These are phyloP conservation scores for Scylla paramamosain DNA, from an alignment of 1,140 invertebrate genomes.

Conservation along the genomic window DNA sequence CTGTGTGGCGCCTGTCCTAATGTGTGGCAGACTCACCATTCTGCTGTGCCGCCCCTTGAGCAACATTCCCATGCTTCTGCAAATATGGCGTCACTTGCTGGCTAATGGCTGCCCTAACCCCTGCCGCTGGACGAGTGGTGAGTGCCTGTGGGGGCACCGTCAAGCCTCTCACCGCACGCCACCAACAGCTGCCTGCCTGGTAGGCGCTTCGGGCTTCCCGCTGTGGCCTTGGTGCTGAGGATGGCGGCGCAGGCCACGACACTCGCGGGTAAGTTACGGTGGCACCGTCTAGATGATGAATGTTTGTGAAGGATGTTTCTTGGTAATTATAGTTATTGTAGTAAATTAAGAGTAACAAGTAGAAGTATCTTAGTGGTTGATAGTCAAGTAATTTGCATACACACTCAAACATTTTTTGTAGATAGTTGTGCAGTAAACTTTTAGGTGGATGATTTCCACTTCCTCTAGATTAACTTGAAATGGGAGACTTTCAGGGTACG, in stretches of 20 bases:
- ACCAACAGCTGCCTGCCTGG: background rate
- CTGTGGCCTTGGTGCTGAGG: background rate
- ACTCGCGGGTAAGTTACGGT: background rate
- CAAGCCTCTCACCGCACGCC: background rate
- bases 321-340: no score
- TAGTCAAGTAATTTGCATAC: no score
- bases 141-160: no score
- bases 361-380: no score
- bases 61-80: background rate
- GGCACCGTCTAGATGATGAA: background rate
- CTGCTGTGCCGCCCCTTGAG: background rate
- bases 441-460: no score
- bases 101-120: background rate
- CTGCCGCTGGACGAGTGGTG: background rate
- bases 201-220: background rate
- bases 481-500: no score
- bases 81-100: background rate
- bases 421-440: no score
- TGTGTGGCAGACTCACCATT: background rate
- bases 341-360: no score
- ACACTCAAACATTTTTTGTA: no score
- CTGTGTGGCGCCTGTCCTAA: background rate
- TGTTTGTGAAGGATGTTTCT: no score
- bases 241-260: background rate
- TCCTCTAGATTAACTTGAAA: no score